Conservation (phyloP, 2,888 invertebrate species). For the Sussaba pulchella region DNA sequence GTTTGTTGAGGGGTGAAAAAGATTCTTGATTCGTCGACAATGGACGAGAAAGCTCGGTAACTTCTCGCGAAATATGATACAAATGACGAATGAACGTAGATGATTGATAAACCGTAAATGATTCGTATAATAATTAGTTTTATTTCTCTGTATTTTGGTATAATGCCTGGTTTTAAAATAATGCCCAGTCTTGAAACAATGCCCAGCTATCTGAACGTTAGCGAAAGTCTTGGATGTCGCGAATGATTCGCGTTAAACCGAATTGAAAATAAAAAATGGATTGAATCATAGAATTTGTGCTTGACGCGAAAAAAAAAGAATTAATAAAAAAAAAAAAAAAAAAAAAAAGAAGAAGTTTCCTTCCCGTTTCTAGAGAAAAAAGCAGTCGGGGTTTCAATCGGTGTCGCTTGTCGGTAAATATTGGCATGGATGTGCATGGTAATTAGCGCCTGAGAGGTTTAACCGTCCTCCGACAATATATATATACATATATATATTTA, state of each 20-base stretch:
- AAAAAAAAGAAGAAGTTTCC: constrained; percentile 15
- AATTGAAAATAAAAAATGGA: constrained; percentile 3
- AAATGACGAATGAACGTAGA: constrained; percentile 13
- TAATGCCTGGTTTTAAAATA: too few relatives aligned
- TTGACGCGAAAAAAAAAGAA: constrained; percentile 14
- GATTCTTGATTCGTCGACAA: neutral
- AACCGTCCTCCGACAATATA: constrained; percentile 68
- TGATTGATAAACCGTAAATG: neutral
- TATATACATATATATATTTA: constrained; percentile 27
- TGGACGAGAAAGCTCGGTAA: neutral
- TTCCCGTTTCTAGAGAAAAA: constrained; percentile 13
- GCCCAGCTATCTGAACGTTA: constrained; percentile 10
- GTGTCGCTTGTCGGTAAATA: constrained; percentile 60
- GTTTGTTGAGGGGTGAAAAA: neutral
- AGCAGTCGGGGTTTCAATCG: constrained; percentile 22
- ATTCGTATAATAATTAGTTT: neutral
- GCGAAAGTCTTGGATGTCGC: constrained; percentile 4
- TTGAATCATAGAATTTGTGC: constrained; percentile 17
- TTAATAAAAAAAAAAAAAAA: neutral
- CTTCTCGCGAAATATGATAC: neutral
- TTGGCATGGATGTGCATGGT: constrained; percentile 50
- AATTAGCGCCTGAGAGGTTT: constrained; percentile 42
- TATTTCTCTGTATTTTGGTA: too few relatives aligned
- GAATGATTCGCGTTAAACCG: constrained; percentile 11
- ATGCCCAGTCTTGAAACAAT: neutral